phyloP scores from a whole-genome alignment of 1,140 invertebrate species.

The Drosophila novamexicana region DNA sequence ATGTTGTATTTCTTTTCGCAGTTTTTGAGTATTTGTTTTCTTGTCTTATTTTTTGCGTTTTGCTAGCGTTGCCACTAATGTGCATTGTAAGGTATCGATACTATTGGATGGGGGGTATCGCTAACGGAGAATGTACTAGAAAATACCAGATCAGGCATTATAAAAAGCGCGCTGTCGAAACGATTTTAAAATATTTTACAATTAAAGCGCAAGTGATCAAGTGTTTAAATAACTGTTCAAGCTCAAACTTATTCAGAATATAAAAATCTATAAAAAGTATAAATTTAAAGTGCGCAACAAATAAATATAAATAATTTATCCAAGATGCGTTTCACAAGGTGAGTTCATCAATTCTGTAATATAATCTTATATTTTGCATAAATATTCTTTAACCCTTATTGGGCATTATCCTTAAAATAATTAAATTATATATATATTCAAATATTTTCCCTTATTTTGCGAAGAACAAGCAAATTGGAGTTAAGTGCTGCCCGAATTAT shows the following conservation, averaged over 20 bases:
- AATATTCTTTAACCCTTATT: neutral
- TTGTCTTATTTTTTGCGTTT: slow-evolving; percentile 12
- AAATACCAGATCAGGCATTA: slow-evolving; percentile 39
- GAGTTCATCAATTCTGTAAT: slow-evolving; percentile 20
- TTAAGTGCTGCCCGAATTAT: too few relatives aligned
- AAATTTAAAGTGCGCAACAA: slow-evolving; percentile 5
- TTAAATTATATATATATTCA: neutral
- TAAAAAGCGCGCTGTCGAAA: slow-evolving; percentile 48
- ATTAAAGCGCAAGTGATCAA: slow-evolving; percentile 35
- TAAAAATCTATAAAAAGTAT: neutral
- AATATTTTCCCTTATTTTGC: neutral
- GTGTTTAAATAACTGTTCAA: slow-evolving; percentile 2
- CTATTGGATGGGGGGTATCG: neutral
- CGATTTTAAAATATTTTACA: slow-evolving; percentile 56
- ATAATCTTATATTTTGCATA: neutral
- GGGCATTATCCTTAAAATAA: neutral
- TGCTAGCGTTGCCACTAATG: slow-evolving; percentile 34
- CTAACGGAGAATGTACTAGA: slow-evolving; percentile 42
- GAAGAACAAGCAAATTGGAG: too few relatives aligned
- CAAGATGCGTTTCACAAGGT: slow-evolving; percentile 73
- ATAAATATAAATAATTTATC: neutral
- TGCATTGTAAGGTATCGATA: slow-evolving; percentile 20
- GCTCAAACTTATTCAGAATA: neutral
- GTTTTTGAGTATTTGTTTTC: slow-evolving; percentile 26
- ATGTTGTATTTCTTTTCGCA: slow-evolving; percentile 7